Percentiles rank a stretch among this genome's conserved stretches.
Conservation (phyloP, 53 echinoderm and acorn worm species). For the Apostichopus leukothele region DNA sequence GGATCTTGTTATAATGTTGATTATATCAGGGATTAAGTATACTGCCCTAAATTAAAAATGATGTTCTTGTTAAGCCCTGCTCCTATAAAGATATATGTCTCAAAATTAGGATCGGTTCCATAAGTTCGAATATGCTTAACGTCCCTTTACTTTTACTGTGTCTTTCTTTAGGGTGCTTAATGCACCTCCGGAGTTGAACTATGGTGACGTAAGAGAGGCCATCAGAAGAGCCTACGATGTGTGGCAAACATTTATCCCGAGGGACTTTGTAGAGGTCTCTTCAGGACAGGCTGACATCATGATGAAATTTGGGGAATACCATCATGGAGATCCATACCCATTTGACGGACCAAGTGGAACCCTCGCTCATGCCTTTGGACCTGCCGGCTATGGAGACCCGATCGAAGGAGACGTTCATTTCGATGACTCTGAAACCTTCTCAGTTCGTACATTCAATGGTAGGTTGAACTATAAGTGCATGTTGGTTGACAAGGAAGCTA, state of each 20-base stretch:
- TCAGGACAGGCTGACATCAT: conserved; percentile 71
- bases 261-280: conserved; percentile 65
- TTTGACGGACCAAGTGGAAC: conserved; percentile 78
- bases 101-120: too few relatives aligned
- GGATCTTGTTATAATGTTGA: too few relatives aligned
- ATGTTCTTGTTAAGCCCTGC: too few relatives aligned
- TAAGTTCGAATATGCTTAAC: too few relatives aligned
- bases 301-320: conserved; percentile 58
- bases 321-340: conserved; percentile 78
- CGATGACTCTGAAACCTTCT: conserved; percentile 76
- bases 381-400: conserved; percentile 57
- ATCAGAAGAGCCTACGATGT: conserved; percentile 71
- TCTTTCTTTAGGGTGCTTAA: conserved; percentile 64
- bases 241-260: conserved; percentile 75
- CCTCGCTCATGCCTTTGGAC: conserved; percentile 83
- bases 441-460: conserved; percentile 62
- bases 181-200: conserved; percentile 47
- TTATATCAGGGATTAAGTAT: too few relatives aligned
- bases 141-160: too few relatives aligned
- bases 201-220: conserved; percentile 22
- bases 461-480: background rate
- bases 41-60: too few relatives aligned
- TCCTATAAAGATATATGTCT: too few relatives aligned
- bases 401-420: conserved; percentile 92
- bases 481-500: too few relatives aligned